Evolutionary conservation across 2,797 vertebrate genomes (phyloP).

Genomic region (Menidia menidia): DNA sequence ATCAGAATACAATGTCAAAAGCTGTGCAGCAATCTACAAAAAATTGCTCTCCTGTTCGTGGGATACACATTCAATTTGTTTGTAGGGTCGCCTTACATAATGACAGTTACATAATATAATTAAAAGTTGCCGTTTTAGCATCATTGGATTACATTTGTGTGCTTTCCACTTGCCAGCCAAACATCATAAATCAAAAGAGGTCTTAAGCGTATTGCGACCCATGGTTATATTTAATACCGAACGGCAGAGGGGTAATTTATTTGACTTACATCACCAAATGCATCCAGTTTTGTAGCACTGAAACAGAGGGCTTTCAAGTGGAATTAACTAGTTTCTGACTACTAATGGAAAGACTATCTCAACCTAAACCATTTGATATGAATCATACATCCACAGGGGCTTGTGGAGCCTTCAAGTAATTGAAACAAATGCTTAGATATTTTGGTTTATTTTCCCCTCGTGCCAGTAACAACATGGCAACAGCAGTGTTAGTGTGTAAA

Average conservation of each 20-base stretch:
- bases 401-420: slow-evolving; percentile 6
- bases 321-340: slow-evolving; percentile 46
- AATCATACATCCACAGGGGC: slow-evolving; percentile 15
- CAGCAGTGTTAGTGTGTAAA: background rate
- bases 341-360: slow-evolving; percentile 35
- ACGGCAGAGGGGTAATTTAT: slow-evolving; percentile 51
- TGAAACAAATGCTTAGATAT: slow-evolving; percentile 1
- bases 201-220: slow-evolving; percentile 52
- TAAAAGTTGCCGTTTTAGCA: slow-evolving; percentile 64
- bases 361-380: slow-evolving; percentile 20
- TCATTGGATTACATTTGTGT: slow-evolving; percentile 55
- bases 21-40: slow-evolving; percentile 26
- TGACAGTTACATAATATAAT: slow-evolving; percentile 69
- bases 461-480: background rate
- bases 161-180: slow-evolving; percentile 48
- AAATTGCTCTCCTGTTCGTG: slow-evolving; percentile 18
- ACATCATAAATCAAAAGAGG: slow-evolving; percentile 46
- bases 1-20: slow-evolving; percentile 13
- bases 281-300: slow-evolving; percentile 46
- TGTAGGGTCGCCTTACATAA: slow-evolving; percentile 62
- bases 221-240: slow-evolving; percentile 59
- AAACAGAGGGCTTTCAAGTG: slow-evolving; percentile 51
- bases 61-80: slow-evolving; percentile 51
- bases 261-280: slow-evolving; percentile 57
- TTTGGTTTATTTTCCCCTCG: background rate